Conservation (phyloP, 2,113 vertebrate genomes). For the Gnathonemus longibarbis region DNA sequence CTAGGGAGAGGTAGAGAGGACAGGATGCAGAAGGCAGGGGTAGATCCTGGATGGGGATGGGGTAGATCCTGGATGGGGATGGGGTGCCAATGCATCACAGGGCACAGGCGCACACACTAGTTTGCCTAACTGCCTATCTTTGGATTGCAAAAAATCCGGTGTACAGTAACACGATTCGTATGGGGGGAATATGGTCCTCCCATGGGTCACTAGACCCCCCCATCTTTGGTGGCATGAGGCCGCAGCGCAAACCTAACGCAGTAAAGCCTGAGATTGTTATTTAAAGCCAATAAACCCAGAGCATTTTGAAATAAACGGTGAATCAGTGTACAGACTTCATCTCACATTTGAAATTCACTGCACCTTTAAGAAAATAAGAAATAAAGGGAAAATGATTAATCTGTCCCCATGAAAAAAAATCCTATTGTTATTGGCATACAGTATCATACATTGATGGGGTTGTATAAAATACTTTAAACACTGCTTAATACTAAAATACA, state of each 20-base stretch:
- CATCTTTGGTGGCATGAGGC: neutral
- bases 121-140: neutral
- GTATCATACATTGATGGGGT: too few species aligned
- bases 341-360: neutral
- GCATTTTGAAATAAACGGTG: neutral
- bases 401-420: too few species aligned
- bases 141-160: neutral
- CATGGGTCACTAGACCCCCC: neutral
- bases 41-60: neutral
- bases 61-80: neutral
- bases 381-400: too few species aligned
- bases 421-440: too few species aligned
- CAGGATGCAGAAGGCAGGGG: neutral
- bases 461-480: too few species aligned
- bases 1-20: neutral
- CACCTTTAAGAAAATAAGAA: neutral
- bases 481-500: too few species aligned
- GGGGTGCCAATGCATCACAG: neutral
- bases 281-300: neutral
- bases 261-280: neutral
- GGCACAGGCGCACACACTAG: neutral
- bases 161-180: neutral
- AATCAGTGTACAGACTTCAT: neutral
- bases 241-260: neutral
- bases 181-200: neutral